Evolutionary conservation across 2,113 vertebrate genomes (phyloP).

Genomic region (Carlito syrichta): DNA sequence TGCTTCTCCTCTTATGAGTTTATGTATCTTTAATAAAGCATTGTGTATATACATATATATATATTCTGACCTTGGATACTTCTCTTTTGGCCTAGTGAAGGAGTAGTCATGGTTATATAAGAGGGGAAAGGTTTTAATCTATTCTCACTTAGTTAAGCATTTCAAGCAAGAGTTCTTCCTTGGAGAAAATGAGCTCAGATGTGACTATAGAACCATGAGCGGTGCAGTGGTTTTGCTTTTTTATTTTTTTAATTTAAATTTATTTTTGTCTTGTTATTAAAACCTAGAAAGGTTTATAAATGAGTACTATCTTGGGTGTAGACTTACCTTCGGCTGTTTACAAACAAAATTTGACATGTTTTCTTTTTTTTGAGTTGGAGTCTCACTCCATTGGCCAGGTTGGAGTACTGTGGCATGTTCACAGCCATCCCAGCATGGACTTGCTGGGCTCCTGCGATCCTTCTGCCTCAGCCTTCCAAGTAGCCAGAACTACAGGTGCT

Average conservation of each 20-base stretch:
- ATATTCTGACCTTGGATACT: not conserved
- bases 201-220: not conserved
- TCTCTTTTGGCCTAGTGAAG: not conserved
- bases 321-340: not conserved
- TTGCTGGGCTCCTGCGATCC: too few relatives aligned
- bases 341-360: constrained; percentile 13
- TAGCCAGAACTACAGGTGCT: too few relatives aligned
- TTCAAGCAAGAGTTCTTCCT: not conserved
- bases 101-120: not conserved
- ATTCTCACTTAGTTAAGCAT: not conserved
- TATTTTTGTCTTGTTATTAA: not conserved
- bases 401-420: too few relatives aligned
- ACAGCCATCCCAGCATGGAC: too few relatives aligned
- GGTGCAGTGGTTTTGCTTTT: not conserved
- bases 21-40: too few relatives aligned
- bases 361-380: too few relatives aligned
- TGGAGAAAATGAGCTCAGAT: not conserved
- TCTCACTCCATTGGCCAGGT: too few relatives aligned
- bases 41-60: too few relatives aligned
- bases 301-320: not conserved
- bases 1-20: too few relatives aligned
- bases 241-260: not conserved
- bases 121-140: not conserved
- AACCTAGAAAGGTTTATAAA: not conserved
- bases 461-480: too few relatives aligned